These are phyloP conservation scores for Protaetia brevitarsis DNA, from an alignment of 1,140 invertebrate species.

Conservation along the genomic window DNA sequence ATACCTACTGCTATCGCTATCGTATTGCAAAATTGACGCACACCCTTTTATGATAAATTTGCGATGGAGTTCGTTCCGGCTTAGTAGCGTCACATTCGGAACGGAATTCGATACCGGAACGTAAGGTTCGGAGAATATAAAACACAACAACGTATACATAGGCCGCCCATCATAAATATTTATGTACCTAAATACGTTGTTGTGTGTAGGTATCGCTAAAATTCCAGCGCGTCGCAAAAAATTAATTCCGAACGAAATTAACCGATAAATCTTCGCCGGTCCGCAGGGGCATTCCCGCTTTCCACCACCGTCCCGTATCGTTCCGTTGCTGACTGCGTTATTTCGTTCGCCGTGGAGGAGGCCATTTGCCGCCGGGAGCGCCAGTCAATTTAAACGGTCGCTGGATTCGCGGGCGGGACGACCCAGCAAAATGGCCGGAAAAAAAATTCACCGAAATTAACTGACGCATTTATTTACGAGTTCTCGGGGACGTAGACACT, in stretches of 20 bases:
- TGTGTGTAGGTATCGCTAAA: too few relatives aligned
- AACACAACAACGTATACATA: background rate
- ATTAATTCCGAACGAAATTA: slow-evolving; percentile 17
- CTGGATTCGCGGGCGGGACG: background rate
- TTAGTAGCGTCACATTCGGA: too few relatives aligned
- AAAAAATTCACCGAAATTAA: background rate
- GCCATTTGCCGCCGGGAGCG: background rate
- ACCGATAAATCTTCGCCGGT: slow-evolving; percentile 3
- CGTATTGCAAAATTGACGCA: too few relatives aligned
- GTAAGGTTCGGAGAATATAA: too few relatives aligned
- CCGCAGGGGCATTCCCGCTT: background rate
- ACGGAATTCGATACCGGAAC: too few relatives aligned
- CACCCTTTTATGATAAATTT: background rate
- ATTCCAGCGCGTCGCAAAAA: slow-evolving; percentile 2
- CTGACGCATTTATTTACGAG: too few relatives aligned
- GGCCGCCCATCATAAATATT: background rate
- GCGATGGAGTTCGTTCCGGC: too few relatives aligned
- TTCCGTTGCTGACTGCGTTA: background rate
- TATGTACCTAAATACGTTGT: too few relatives aligned
- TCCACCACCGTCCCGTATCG: background rate
- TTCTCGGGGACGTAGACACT: background rate
- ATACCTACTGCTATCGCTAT: too few relatives aligned
- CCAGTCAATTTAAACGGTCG: background rate
- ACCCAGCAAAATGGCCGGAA: background rate
- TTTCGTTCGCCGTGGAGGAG: background rate